These are phyloP conservation scores for Anisognathus igniventris DNA, from an alignment of 2,797 vertebrate genomes.

Conservation along the genomic window DNA sequence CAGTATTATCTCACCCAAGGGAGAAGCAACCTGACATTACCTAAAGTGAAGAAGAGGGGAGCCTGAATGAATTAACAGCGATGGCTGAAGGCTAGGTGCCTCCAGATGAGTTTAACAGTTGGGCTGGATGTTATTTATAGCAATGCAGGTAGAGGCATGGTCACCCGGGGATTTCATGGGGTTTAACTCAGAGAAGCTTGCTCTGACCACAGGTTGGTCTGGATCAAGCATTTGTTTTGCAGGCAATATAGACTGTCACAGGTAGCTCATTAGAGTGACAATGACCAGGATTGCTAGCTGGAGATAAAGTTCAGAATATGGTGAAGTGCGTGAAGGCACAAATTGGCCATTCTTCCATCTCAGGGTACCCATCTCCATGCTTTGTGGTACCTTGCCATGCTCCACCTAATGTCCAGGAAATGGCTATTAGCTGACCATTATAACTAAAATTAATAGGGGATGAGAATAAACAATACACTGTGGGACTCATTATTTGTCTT, in stretches of 20 bases:
- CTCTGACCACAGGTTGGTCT: constrained; percentile 18
- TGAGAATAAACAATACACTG: constrained; percentile 56
- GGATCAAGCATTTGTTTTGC: constrained; percentile 10
- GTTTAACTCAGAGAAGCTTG: constrained; percentile 20
- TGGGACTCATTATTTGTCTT: constrained; percentile 76
- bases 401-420: constrained; percentile 30
- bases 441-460: constrained; percentile 56
- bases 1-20: background rate
- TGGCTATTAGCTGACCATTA: constrained; percentile 46
- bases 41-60: constrained; percentile 22
- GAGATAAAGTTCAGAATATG: background rate
- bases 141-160: constrained; percentile 18
- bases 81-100: background rate
- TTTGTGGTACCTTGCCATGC: background rate
- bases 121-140: constrained; percentile 35
- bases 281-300: background rate
- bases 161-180: background rate
- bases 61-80: background rate
- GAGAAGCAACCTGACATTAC: constrained; percentile 13
- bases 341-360: background rate
- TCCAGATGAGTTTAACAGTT: constrained; percentile 68
- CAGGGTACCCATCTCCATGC: background rate
- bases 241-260: constrained; percentile 5
- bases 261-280: background rate
- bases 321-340: background rate